Evolutionary conservation across 2,797 vertebrate genomes (phyloP), one percentile per base, ranked within the genome.

Genomic region (Sibirionetta formosa): DNA sequence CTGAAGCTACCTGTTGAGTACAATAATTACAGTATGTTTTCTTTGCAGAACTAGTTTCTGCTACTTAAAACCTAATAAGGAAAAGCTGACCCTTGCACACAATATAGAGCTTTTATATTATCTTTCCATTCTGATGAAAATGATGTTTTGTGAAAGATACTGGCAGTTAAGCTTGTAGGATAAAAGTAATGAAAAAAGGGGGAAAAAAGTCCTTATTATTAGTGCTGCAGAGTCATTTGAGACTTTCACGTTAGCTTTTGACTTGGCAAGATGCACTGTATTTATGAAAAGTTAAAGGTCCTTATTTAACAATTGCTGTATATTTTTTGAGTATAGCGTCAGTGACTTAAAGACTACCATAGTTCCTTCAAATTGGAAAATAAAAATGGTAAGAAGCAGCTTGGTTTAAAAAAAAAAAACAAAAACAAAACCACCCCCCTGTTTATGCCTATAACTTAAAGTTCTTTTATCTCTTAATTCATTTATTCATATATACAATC

Each of bases 1-100:
- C 95, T 88, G 94, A 90, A 96, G 95, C 95, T 97, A 97, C 96
- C 96, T 97, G 93, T 97, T 95, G 97, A 97, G 94, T 97, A 95
- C 85, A 97, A 93, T 97, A 95, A 97, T 97, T 95, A 93, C 94
- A 97, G 89, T 95, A 93, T 96, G 92, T 92, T 93, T 96, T 97
- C 93, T 96, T 92, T 88, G 70, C 95, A 96, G 94, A 96, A 96
- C 88, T 96, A 95, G 90, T 94, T 97, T 93, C 95, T 96, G 93
- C 96, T 96, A 93, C 93, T 96, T 97, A 97, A 97, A 97, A 96
- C 93, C 96, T 96, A 97, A 95, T 95, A 94, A 97, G 85, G 83
- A 80, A 82, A 95, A 91, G 87, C 94, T 97, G 93, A 94, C 95
- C 93, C 93, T 95, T 91, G 90, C 92, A 81, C 85, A 69, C 96